phyloP scores from a whole-genome alignment of 2,797 vertebrate genomes.

The Denticeps clupeoides region DNA sequence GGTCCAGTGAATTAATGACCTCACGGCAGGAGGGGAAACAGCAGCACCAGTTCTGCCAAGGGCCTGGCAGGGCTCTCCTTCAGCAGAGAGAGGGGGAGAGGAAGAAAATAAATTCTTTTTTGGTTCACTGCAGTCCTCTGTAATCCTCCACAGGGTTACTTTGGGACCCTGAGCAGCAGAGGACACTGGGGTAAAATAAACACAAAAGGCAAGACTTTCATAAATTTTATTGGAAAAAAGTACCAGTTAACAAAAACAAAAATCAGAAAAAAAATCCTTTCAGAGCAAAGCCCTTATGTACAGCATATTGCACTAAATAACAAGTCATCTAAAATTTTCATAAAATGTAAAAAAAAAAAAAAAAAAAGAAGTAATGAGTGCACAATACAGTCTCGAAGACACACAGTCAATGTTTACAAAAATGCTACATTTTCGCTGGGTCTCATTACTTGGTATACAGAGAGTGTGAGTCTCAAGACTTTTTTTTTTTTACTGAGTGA shows the following conservation, averaged over 20 bases:
- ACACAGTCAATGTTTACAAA: constrained; percentile 77
- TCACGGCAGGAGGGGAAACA: constrained; percentile 42
- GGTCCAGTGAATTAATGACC: constrained; percentile 47
- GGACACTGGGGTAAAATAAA: constrained; percentile 6
- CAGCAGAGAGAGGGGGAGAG: constrained; percentile 4
- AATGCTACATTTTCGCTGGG: constrained; percentile 77
- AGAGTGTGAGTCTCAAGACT: constrained; percentile 71
- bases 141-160: no score
- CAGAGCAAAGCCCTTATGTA: constrained; percentile 74
- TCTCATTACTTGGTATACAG: constrained; percentile 70
- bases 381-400: constrained; percentile 74
- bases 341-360: constrained; percentile 55
- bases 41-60: constrained; percentile 39
- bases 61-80: constrained; percentile 27
- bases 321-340: constrained; percentile 64
- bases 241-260: constrained; percentile 67
- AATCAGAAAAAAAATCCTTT: constrained; percentile 59
- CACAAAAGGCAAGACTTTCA: constrained; percentile 40
- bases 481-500: constrained; percentile 54
- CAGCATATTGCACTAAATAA: constrained; percentile 77
- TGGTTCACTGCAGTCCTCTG: no score
- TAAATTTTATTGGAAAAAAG: constrained; percentile 69
- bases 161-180: background rate
- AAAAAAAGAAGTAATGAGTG: constrained; percentile 58
- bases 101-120: constrained; percentile 13